A percentile compares a stretch with the other conserved stretches of the same genome.
Evolutionary conservation across 2,113 vertebrate genomes (phyloP).

Genomic region (Eudyptes chrysolophus): DNA sequence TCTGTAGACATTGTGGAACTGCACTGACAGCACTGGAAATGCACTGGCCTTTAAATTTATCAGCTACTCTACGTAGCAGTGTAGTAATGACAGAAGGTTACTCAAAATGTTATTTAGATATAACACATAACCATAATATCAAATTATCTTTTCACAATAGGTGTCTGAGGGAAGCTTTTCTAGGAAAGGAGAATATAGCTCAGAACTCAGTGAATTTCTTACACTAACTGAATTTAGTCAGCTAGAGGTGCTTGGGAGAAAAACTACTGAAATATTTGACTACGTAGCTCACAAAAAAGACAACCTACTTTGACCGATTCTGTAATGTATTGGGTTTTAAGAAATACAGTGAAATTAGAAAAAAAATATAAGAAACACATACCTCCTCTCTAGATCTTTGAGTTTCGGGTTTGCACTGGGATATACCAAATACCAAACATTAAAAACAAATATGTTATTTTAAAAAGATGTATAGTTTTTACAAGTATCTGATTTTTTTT

Average conservation of each 20-base stretch:
- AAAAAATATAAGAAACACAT: background rate
- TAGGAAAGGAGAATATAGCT: background rate
- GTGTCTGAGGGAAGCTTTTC: background rate
- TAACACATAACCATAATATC: background rate
- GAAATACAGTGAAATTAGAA: background rate
- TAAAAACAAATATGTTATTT: background rate
- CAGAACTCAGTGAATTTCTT: background rate
- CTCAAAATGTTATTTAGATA: background rate
- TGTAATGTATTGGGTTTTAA: background rate
- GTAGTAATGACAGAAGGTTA: background rate
- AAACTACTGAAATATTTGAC: background rate
- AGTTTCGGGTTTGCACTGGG: background rate
- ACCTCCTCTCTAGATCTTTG: background rate
- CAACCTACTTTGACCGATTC: background rate
- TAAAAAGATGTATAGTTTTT: background rate
- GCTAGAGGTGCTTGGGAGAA: background rate
- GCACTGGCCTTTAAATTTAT: background rate
- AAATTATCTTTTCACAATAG: background rate
- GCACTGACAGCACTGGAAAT: background rate
- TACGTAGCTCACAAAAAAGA: background rate
- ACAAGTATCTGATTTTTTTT: background rate
- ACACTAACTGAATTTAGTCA: background rate
- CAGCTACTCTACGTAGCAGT: rapidly evolving
- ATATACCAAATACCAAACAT: background rate
- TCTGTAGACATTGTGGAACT: background rate